These are phyloP conservation scores for Phallusia fumigata DNA, from an alignment of 23 tunicate genomes.

Conservation along the genomic window DNA sequence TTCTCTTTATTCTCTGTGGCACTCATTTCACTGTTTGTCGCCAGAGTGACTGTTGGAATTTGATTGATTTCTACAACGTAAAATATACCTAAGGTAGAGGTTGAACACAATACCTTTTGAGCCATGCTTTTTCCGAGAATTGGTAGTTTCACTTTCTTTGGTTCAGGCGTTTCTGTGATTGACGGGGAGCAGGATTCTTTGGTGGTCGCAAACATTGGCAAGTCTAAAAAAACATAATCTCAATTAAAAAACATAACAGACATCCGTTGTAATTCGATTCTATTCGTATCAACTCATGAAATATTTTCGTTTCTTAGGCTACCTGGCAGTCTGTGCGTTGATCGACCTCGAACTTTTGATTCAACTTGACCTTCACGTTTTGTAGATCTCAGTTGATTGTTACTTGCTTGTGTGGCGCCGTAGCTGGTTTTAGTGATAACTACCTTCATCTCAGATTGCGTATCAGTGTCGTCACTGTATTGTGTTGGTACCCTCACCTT, in stretches of 20 bases:
- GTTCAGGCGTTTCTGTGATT: neutral
- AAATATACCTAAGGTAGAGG: too few relatives aligned
- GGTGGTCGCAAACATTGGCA: neutral
- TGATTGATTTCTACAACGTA: too few relatives aligned
- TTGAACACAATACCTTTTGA: neutral
- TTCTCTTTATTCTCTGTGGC: too few relatives aligned
- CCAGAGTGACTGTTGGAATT: too few relatives aligned
- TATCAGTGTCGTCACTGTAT: neutral
- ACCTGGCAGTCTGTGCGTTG: neutral
- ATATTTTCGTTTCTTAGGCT: neutral
- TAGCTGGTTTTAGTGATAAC: neutral
- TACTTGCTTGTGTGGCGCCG: neutral
- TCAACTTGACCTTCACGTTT: neutral
- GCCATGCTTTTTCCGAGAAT: slow-evolving; percentile 1
- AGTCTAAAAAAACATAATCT: neutral
- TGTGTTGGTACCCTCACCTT: neutral
- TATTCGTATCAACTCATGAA: too few relatives aligned
- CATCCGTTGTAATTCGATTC: too few relatives aligned
- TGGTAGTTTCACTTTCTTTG: neutral
- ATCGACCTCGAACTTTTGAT: neutral
- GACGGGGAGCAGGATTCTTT: slow-evolving; percentile 1
- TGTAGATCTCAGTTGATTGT: neutral
- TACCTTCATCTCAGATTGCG: slow-evolving; percentile 2
- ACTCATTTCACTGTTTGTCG: too few relatives aligned
- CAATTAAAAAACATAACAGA: neutral